These are phyloP conservation scores for Brachylomia viminalis DNA, from an alignment of 2,888 invertebrate species.

Conservation along the genomic window DNA sequence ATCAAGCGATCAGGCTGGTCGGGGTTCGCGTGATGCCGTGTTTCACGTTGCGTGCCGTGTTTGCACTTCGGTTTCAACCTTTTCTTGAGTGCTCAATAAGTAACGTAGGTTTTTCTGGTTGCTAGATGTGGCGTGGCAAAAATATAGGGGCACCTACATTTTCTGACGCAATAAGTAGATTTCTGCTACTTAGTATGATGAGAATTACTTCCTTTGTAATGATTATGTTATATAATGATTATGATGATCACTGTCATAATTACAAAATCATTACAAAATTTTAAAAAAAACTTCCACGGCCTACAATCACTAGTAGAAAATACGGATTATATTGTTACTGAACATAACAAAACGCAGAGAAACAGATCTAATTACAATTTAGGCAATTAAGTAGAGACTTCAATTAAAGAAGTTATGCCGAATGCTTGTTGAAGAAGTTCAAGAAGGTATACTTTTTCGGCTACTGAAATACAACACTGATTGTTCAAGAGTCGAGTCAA, in stretches of 20 bases:
- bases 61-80: conserved; percentile 81
- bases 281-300: no score
- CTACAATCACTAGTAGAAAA: background rate
- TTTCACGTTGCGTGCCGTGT: conserved; percentile 82
- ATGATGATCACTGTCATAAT: background rate
- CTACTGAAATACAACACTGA: background rate
- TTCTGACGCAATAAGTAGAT: background rate
- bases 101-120: conserved; percentile 45
- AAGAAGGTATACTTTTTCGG: background rate
- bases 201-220: background rate
- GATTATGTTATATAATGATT: background rate
- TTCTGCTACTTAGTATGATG: background rate
- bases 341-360: background rate
- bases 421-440: no score
- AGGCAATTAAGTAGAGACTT: background rate
- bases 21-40: conserved; percentile 84
- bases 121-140: conserved; percentile 48
- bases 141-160: background rate
- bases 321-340: background rate
- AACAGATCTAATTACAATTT: background rate
- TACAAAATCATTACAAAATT: no score
- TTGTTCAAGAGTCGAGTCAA: background rate
- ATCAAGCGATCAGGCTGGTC: conserved; percentile 73
- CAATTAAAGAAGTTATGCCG: background rate
- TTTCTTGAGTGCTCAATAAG: conserved; percentile 88